Evolutionary conservation across 1,140 invertebrate genomes (phyloP).

Genomic region (Centruroides vittatus): DNA sequence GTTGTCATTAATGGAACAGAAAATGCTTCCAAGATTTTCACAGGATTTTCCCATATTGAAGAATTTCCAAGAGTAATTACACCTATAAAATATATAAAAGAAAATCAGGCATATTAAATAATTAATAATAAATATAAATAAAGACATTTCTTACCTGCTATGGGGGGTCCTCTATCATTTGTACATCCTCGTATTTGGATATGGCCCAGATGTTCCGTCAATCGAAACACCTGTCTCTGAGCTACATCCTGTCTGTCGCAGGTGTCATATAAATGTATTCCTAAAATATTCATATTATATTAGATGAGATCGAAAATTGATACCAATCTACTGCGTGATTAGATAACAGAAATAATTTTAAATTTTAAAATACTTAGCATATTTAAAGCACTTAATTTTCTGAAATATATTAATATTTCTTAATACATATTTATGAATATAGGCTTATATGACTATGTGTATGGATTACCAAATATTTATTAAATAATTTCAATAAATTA

Average conservation of each 20-base stretch:
- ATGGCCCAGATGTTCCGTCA: slow-evolving; percentile 8
- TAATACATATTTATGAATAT: no score
- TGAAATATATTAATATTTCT: no score
- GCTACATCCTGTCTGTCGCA: slow-evolving; percentile 11
- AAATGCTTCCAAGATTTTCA: slow-evolving; percentile 6
- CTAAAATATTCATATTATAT: not conserved
- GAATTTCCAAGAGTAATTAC: slow-evolving; percentile 2
- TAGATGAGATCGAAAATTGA: no score
- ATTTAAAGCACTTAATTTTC: no score
- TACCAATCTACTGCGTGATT: no score
- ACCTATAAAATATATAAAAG: not conserved
- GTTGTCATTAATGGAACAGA: slow-evolving; percentile 8
- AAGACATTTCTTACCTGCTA: slow-evolving; percentile 10
- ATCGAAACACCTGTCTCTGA: slow-evolving; percentile 11
- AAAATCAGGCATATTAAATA: not conserved
- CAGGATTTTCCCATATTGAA: slow-evolving; percentile 1
- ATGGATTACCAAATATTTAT: no score
- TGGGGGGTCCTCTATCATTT: slow-evolving; percentile 4
- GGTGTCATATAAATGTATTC: slow-evolving; percentile 17
- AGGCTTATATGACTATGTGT: no score
- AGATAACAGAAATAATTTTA: no score
- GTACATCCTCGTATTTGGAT: slow-evolving; percentile 10
- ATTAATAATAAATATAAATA: not conserved
- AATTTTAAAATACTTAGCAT: no score
- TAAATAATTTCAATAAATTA: no score